phyloP scores from a whole-genome alignment of 2,113 vertebrate genomes.

The Hippocampus comes region DNA sequence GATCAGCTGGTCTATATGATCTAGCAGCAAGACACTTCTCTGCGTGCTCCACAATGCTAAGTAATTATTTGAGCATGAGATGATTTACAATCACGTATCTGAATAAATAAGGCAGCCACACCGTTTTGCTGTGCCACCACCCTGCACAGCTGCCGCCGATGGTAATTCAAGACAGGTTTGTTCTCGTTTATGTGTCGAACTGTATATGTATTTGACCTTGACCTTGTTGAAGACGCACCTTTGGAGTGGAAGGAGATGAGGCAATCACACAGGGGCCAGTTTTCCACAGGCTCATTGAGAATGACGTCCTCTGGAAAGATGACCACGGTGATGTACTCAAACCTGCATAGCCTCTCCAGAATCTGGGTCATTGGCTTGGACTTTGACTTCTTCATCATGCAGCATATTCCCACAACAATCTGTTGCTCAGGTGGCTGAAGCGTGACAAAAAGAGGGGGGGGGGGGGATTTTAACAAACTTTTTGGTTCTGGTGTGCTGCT shows the following conservation, averaged over 20 bases:
- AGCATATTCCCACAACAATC: constrained; percentile 96
- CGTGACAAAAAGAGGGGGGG: too few species aligned
- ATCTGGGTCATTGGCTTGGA: constrained; percentile 99
- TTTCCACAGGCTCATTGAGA: constrained; percentile 92
- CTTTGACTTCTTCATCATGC: constrained; percentile 99
- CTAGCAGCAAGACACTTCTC: too few species aligned
- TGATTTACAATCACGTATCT: too few species aligned
- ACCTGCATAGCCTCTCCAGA: constrained; percentile 93
- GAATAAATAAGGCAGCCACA: too few species aligned
- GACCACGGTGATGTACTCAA: constrained; percentile 95
- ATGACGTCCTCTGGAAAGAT: constrained; percentile 96
- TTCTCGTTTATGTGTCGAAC: background rate
- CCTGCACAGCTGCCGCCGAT: too few species aligned
- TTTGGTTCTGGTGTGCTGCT: background rate
- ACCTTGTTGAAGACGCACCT: constrained; percentile 67
- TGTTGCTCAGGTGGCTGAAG: constrained; percentile 87
- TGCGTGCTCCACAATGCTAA: too few species aligned
- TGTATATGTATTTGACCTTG: background rate
- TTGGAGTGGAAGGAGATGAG: constrained; percentile 98
- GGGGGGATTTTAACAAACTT: background rate
- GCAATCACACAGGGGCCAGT: constrained; percentile 96
- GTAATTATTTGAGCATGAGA: too few species aligned
- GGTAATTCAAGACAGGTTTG: too few species aligned
- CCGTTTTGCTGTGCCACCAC: too few species aligned
- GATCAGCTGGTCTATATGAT: too few species aligned